Base-by-base conservation (phyloP, 2,888 invertebrate genomes). In the Trachelus iudaicus region DNA sequence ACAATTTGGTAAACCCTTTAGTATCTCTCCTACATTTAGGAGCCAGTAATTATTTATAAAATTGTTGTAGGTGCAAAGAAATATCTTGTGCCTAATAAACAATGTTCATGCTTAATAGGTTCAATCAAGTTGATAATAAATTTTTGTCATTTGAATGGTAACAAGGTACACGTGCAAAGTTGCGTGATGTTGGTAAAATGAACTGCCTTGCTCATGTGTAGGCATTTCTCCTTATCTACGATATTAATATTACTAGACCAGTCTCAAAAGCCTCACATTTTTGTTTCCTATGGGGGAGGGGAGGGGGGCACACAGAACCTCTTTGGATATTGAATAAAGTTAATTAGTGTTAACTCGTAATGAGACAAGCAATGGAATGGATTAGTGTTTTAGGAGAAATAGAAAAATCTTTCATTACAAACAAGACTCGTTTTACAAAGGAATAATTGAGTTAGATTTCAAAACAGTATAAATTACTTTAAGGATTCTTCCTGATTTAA, bases 401-500 rank as follows among this genome's bases (percentile, higher is more conserved):
- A 56, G 9, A 56, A 23, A 56, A 56, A 56, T 56, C 23, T 56
- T 56, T 56, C 23, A 23, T 23, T 56, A 9, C 56, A 9, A 56
- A 56, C 40, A 15, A 40, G 15, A 40, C 9, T 56, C 56, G 23
- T 56, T 56, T 56, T 23, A 2, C 56, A 56, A 56, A 56, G 23
- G 9, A 56, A 56, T 56, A 56, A 23, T 56, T 56, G 1, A 56
- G 15, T 40, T 40, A 40, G 15, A 56, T 56, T 56, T 23, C 56
- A 56, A 56, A 56, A 15, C 23, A 23, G 56, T 23, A 23, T 23
- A 56, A 56, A 23, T 56, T 56, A 23, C 23, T 56, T 56, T 56
- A 83, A 81, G 80, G 81, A 83, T 85, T 82, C 79, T 76, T 79
- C 81, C 73, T 76, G 69, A 79, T 77, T 81, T 77, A 40, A 69